A percentile compares a stretch with the other conserved stretches of the same genome.
These are phyloP conservation scores for Holothuria scabra DNA, from an alignment of 53 echinoderm and acorn worm species.

Conservation along the genomic window DNA sequence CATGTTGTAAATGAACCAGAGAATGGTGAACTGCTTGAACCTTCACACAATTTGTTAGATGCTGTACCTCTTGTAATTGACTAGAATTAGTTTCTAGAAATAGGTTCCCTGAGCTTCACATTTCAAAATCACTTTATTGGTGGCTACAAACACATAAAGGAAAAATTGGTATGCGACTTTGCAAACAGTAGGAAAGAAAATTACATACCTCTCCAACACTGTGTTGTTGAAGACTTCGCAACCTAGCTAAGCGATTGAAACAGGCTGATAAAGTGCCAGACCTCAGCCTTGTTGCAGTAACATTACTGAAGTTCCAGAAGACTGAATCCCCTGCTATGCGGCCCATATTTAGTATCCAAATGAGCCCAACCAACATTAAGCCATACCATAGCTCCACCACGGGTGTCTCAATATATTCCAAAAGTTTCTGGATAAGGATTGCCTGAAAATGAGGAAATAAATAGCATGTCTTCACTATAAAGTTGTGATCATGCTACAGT, in stretches of 20 bases:
- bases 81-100: no score
- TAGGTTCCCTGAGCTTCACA: no score
- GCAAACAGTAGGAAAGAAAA: no score
- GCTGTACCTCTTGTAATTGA: no score
- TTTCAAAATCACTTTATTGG: no score
- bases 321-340: slow-evolving; percentile 52
- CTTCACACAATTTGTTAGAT: no score
- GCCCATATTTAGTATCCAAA: slow-evolving; percentile 54
- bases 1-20: no score
- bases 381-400: slow-evolving; percentile 60
- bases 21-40: no score
- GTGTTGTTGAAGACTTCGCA: slow-evolving; percentile 65
- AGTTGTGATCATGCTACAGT: no score
- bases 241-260: slow-evolving; percentile 62
- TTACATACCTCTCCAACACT: slow-evolving; percentile 73
- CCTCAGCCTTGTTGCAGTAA: slow-evolving; percentile 67
- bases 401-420: slow-evolving; percentile 63
- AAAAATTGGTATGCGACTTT: no score
- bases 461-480: no score
- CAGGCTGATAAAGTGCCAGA: slow-evolving; percentile 59
- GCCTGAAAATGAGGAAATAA: slow-evolving; percentile 52
- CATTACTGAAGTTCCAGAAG: slow-evolving; percentile 65
- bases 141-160: no score
- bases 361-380: slow-evolving; percentile 50
- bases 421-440: slow-evolving; percentile 58